phyloP scores from a whole-genome alignment of 2,113 vertebrate genomes.

The Cathartes aura region DNA sequence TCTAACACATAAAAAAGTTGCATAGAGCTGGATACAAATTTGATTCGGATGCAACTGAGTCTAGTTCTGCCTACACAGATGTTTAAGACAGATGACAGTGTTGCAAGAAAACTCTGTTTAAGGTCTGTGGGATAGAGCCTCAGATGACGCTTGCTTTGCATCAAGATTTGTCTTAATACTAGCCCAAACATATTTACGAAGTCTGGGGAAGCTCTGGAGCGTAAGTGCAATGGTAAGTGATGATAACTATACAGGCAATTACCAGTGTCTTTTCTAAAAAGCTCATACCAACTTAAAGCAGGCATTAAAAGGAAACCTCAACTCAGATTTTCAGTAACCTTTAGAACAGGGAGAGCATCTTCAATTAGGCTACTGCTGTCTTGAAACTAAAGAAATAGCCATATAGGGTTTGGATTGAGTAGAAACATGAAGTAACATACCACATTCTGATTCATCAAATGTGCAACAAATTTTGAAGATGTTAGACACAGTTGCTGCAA shows the following conservation, averaged over 20 bases:
- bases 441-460: slow-evolving; percentile 99
- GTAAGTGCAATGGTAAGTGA: fast-evolving
- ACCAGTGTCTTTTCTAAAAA: neutral
- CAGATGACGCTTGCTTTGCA: neutral
- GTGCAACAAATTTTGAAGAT: slow-evolving; percentile 95
- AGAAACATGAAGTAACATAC: slow-evolving; percentile 77
- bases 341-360: neutral
- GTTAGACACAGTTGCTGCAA: slow-evolving; percentile 96
- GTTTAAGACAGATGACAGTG: neutral
- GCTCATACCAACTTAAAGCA: neutral
- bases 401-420: neutral
- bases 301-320: neutral
- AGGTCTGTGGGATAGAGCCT: neutral
- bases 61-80: neutral
- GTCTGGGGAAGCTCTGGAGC: neutral
- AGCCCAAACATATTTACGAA: neutral
- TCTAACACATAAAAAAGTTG: neutral
- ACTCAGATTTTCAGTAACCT: neutral
- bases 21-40: neutral
- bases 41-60: neutral
- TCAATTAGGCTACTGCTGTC: neutral
- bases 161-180: neutral
- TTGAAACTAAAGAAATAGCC: neutral
- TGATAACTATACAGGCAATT: neutral
- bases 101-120: neutral